These are phyloP conservation scores for Pseudomyrmex concolor DNA, from an alignment of 1,140 invertebrate genomes.

Conservation along the genomic window DNA sequence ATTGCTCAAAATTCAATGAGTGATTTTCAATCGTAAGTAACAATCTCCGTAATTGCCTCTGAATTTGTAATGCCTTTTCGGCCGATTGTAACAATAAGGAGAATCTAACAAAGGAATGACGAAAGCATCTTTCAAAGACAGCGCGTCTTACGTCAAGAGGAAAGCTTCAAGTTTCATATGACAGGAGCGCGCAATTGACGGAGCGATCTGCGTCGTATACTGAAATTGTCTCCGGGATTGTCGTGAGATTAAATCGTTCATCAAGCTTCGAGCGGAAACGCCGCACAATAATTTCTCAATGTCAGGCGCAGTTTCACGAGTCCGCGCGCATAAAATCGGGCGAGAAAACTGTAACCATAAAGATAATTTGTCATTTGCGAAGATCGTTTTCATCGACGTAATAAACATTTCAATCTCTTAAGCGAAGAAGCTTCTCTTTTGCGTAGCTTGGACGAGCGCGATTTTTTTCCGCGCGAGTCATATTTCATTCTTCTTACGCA, in stretches of 20 bases:
- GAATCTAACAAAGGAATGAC: neutral
- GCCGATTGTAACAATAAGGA: neutral
- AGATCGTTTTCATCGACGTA: conserved; percentile 4
- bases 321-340: neutral
- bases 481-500: neutral
- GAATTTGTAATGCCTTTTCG: conserved; percentile 10
- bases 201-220: neutral
- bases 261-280: neutral
- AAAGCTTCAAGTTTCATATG: conserved; percentile 10
- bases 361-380: neutral
- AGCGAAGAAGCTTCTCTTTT: neutral
- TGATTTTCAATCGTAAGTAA: neutral
- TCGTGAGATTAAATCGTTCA: neutral
- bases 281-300: neutral
- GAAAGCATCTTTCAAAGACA: neutral
- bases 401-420: neutral
- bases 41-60: conserved; percentile 18
- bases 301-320: neutral
- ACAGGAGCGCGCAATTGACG: neutral
- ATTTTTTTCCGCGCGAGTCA: neutral
- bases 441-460: too few species aligned
- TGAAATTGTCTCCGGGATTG: neutral
- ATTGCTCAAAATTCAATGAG: too few species aligned
- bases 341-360: neutral
- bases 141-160: neutral